phyloP scores from a whole-genome alignment of 2,797 vertebrate species.

The Gorsachius magnificus region DNA sequence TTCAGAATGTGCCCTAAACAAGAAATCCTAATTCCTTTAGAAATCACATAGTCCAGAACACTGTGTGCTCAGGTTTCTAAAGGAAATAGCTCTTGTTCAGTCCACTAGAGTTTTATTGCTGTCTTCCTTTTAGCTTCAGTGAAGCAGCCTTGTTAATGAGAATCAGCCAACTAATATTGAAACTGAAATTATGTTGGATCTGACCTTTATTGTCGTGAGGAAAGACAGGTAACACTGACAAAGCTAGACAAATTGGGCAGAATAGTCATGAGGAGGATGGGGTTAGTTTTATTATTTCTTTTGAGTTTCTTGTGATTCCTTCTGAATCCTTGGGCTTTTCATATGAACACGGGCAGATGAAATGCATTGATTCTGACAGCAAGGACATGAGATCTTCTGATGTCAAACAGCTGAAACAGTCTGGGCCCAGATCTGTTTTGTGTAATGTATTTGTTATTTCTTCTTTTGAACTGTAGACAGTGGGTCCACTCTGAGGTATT shows the following conservation, averaged over 20 bases:
- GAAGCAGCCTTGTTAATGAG: background rate
- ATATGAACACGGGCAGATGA: background rate
- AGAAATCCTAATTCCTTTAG: background rate
- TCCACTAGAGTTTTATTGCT: background rate
- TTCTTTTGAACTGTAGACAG: background rate
- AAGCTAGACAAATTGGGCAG: background rate
- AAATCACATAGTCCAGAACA: background rate
- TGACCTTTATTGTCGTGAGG: background rate
- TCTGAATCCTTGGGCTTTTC: background rate
- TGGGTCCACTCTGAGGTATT: background rate
- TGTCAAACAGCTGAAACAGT: background rate
- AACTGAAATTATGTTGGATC: background rate
- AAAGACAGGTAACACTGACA: background rate
- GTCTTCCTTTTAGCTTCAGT: background rate
- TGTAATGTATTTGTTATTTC: background rate
- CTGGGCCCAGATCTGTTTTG: background rate
- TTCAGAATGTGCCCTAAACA: background rate
- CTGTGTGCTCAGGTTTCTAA: background rate
- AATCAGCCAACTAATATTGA: background rate
- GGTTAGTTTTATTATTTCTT: background rate
- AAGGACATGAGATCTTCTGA: background rate
- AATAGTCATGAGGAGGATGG: background rate
- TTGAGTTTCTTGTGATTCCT: background rate
- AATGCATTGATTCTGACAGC: background rate
- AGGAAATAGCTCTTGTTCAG: background rate